Conservation (phyloP, 2,113 vertebrate genomes). For the Uria lomvia region DNA sequence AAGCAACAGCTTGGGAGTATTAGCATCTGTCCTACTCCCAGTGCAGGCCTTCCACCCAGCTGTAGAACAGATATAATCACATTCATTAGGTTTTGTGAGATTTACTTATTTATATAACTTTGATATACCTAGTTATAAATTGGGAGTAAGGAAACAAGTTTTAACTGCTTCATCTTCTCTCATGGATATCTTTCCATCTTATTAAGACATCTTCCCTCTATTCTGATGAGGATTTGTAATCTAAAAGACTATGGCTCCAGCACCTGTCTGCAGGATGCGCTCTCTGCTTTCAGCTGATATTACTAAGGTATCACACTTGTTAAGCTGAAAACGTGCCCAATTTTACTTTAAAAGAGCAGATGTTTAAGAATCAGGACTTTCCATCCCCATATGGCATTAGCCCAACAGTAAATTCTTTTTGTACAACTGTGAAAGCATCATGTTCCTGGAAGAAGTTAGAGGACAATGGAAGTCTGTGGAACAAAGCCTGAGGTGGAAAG, state of each 20-base stretch:
- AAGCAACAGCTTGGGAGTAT: constrained; percentile 10
- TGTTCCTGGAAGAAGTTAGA: background rate
- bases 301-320: background rate
- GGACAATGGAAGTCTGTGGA: background rate
- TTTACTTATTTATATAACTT: background rate
- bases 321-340: background rate
- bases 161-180: background rate
- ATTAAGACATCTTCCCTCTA: background rate
- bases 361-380: background rate
- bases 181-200: background rate
- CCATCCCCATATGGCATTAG: background rate
- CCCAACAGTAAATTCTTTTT: constrained; percentile 11
- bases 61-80: background rate
- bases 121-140: background rate
- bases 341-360: constrained; percentile 52
- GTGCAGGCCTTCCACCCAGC: background rate
- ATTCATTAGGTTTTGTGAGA: background rate
- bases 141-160: background rate
- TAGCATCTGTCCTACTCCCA: background rate
- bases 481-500: background rate
- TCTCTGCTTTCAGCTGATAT: background rate
- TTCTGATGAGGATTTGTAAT: background rate
- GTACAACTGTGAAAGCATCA: constrained; percentile 7
- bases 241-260: background rate
- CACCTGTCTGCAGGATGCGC: background rate